Conservation (phyloP, 2,797 vertebrate species). For the Falco concolor region DNA sequence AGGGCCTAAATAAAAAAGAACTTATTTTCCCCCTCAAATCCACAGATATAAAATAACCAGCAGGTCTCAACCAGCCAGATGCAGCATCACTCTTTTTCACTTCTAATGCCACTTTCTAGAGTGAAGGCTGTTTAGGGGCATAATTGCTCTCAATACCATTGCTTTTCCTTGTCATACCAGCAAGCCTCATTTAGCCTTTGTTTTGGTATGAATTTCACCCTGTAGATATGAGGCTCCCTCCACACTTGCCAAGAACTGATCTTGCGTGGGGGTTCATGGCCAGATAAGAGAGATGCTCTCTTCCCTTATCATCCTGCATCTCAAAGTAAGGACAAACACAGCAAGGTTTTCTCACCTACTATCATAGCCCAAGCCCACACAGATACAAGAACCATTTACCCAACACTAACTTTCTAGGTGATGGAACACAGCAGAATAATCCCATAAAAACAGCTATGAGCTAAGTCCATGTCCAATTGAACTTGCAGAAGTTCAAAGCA, state of each 20-base stretch:
- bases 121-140: background rate
- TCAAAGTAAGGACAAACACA: background rate
- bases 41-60: background rate
- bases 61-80: background rate
- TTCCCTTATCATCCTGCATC: background rate
- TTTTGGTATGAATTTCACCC: background rate
- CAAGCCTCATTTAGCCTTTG: background rate
- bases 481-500: constrained; percentile 38
- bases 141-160: background rate
- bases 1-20: background rate
- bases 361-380: background rate
- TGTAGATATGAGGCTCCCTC: background rate
- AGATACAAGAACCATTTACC: background rate
- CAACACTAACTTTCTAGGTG: background rate
- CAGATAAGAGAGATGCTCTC: background rate
- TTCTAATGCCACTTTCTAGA: background rate
- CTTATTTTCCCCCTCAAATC: background rate
- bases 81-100: background rate
- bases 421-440: constrained; percentile 24
- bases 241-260: background rate
- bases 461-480: constrained; percentile 32
- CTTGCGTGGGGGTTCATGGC: fast-evolving
- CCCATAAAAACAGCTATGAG: background rate
- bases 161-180: background rate
- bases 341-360: background rate